Base-by-base conservation (phyloP, 2,888 invertebrate species). In the Cryptophagus acutangulus region DNA sequence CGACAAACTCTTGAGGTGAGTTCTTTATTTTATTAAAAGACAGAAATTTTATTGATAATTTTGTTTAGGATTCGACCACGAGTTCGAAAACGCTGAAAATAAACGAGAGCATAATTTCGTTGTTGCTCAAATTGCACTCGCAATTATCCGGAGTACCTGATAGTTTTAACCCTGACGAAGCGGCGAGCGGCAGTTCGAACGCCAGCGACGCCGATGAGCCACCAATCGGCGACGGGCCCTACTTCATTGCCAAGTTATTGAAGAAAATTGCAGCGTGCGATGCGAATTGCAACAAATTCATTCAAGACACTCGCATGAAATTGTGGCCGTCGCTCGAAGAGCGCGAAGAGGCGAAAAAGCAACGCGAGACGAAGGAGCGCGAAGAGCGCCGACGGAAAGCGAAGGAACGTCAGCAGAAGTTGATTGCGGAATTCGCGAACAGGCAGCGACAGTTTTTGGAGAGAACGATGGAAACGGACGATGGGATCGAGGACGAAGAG, bases 361-460 rank as follows among this genome's bases (percentile, higher is more conserved):
- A 72, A 40, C 70, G 78, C 37, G 85, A 85, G 57, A 77, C 78
- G 2, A 74, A 79, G 40, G 90, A 91, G 59, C 79, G 84, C 49
- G 89, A 89, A 57, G 90, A 90, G 60, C 77, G 88, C n/a, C 78
- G 88, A 17, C 78, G 84, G 17, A 76, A 84, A 49, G 92, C 92
- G 0, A 84, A 86, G 55, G 94, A 94, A 59, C 77, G 95, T 1
- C 94, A 95, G 63, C 83, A 88, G 59, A 88, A 89, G 63, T 70
- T 96, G 52, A 91, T 96, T 88, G 87, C 85, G 18, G 91, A 95
- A 64, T 93, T 95, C 73, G 91, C 90, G 5, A 82, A 82, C 20
- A 84, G 87, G 54, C 95, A 94, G 67, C 87, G 87, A 56, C 85
- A 88, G 65, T 95, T 95, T 69, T 84, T 93, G 84, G 84, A 89